Percentiles rank a stretch among this genome's conserved stretches.
These are phyloP conservation scores for Diachasma alloeum DNA, from an alignment of 1,140 invertebrate species.

Conservation along the genomic window DNA sequence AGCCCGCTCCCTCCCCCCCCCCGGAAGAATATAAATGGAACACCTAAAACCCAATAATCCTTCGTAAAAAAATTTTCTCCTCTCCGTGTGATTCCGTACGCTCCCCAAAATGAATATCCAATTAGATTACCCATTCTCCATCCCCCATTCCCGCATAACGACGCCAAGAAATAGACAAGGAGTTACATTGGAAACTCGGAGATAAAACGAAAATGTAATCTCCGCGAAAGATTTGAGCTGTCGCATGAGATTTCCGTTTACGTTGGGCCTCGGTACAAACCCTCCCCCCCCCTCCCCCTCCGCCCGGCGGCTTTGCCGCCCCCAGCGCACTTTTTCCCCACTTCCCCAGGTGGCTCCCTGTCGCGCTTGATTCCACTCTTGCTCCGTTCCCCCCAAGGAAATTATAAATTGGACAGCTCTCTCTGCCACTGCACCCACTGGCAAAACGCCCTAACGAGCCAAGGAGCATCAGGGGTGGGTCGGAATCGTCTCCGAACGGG, in stretches of 20 bases:
- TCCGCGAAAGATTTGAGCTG: conserved; percentile 43
- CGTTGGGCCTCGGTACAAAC: neutral
- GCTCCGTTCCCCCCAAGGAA: conserved; percentile 34
- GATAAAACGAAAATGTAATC: conserved; percentile 30
- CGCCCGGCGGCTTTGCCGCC: too few species aligned
- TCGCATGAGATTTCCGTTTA: conserved; percentile 37
- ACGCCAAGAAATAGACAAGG: neutral
- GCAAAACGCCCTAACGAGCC: conserved; percentile 5
- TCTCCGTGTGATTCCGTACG: neutral
- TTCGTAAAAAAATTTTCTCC: neutral
- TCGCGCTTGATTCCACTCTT: neutral
- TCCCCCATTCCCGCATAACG: neutral
- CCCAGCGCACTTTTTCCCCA: neutral
- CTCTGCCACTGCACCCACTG: neutral
- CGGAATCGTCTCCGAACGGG: neutral
- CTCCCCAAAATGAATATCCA: neutral
- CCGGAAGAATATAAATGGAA: too few species aligned
- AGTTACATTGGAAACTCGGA: neutral
- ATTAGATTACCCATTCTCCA: neutral
- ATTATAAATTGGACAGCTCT: conserved; percentile 44
- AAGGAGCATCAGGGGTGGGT: neutral
- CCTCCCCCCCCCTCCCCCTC: neutral
- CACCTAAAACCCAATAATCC: too few species aligned
- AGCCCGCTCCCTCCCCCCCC: too few species aligned
- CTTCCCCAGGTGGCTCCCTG: neutral